phyloP scores from a whole-genome alignment of 2,888 invertebrate species.

The Tenthredo distinguenda region DNA sequence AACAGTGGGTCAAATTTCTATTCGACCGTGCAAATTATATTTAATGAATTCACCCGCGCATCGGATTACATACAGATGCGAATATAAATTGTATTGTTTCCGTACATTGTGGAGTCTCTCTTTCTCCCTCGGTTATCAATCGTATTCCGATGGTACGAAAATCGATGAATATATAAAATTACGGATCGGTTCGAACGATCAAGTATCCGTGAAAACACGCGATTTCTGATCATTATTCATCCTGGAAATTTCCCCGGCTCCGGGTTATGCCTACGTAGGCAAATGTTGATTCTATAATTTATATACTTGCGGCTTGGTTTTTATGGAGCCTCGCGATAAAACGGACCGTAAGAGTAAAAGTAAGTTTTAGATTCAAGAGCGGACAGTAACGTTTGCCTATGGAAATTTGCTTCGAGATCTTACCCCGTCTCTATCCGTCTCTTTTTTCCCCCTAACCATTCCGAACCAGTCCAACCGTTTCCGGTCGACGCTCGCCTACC shows the following conservation, averaged over 20 bases:
- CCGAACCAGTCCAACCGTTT: conserved; percentile 17
- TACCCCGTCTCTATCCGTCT: conserved; percentile 50
- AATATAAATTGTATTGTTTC: not conserved
- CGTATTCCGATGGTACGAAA: not conserved
- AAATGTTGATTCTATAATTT: conserved; percentile 31
- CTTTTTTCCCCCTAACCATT: conserved; percentile 4
- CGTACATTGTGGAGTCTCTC: not conserved
- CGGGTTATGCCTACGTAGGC: conserved; percentile 2
- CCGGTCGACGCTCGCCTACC: conserved; percentile 25
- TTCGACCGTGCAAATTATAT: conserved; percentile 5
- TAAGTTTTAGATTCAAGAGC: conserved; percentile 59
- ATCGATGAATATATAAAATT: not conserved
- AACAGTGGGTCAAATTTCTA: not conserved
- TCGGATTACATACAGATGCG: not conserved
- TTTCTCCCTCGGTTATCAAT: not conserved
- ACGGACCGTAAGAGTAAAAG: conserved; percentile 37
- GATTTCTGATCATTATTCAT: not conserved
- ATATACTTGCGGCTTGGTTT: conserved; percentile 12
- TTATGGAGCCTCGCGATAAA: conserved; percentile 7
- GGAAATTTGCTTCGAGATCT: conserved; percentile 62
- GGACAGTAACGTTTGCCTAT: conserved; percentile 68
- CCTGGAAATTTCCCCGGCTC: not conserved
- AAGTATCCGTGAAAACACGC: not conserved
- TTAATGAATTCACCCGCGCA: conserved; percentile 18
- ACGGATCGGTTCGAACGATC: not conserved